Conservation (phyloP, 2,888 invertebrate genomes). For the Napeogenes inachia region DNA sequence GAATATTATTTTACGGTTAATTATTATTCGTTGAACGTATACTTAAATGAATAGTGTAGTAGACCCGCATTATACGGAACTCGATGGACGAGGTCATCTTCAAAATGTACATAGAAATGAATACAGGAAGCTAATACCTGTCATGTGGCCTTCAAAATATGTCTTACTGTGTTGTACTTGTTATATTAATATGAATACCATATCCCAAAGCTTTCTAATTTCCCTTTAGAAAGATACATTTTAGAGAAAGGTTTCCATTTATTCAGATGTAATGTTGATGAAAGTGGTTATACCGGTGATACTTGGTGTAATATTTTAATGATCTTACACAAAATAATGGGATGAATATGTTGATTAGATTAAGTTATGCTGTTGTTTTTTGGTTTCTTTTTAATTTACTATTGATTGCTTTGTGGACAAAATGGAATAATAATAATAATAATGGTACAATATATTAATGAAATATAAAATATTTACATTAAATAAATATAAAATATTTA, state of each 20-base stretch:
- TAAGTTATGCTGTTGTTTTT: slow-evolving; percentile 14
- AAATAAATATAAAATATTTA: no score
- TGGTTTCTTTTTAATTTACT: slow-evolving; percentile 7
- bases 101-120: slow-evolving; percentile 45
- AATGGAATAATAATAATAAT: no score
- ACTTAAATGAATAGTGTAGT: slow-evolving; percentile 15
- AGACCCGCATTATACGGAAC: slow-evolving; percentile 36
- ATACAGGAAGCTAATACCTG: slow-evolving; percentile 47
- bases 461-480: no score
- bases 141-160: slow-evolving; percentile 40
- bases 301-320: neutral
- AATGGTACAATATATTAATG: no score
- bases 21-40: slow-evolving; percentile 20
- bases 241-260: slow-evolving; percentile 8
- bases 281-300: slow-evolving; percentile 41
- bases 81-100: slow-evolving; percentile 40
- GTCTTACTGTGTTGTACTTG: neutral
- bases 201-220: slow-evolving; percentile 10
- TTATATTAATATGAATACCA: neutral
- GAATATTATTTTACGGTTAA: slow-evolving; percentile 4
- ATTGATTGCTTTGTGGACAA: no score
- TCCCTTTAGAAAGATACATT: slow-evolving; percentile 6
- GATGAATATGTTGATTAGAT: slow-evolving; percentile 40
- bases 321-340: slow-evolving; percentile 5
- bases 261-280: slow-evolving; percentile 29